Percentiles rank a stretch among this genome's conserved stretches.
Conservation (phyloP, 2,797 vertebrate species). For the Prionace glauca region DNA sequence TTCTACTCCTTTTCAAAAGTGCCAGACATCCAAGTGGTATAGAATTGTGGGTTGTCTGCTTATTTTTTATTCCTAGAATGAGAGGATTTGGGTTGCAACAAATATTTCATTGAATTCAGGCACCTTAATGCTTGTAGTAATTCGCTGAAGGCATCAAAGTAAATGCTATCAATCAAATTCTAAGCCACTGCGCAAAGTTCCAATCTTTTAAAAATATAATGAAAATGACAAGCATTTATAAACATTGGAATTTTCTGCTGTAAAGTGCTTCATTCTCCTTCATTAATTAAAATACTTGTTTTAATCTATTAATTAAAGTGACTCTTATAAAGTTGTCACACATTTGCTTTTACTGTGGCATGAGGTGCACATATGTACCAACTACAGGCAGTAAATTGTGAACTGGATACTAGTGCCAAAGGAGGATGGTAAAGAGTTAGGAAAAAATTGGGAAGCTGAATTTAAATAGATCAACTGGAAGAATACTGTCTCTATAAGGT, state of each 20-base stretch:
- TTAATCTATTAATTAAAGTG: neutral
- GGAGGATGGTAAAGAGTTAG: neutral
- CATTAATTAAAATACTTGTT: neutral
- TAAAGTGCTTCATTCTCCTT: neutral
- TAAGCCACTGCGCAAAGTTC: neutral
- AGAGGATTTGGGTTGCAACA: conserved; percentile 51
- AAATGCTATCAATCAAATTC: neutral
- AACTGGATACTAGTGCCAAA: neutral
- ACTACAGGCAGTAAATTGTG: neutral
- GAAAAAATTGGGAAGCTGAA: neutral
- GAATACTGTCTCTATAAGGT: neutral
- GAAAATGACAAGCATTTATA: conserved; percentile 44
- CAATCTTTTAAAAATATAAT: conserved; percentile 44
- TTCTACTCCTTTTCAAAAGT: neutral
- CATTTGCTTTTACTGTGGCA: neutral
- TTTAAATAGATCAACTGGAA: neutral
- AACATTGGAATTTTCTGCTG: conserved; percentile 38
- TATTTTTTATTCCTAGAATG: neutral
- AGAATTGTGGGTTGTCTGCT: neutral
- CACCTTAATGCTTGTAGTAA: neutral
- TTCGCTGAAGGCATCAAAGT: neutral
- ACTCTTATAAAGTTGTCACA: neutral
- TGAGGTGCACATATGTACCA: neutral
- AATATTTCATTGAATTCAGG: conserved; percentile 41
- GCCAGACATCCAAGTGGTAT: neutral